Evolutionary conservation across 2,113 vertebrate genomes (phyloP), one percentile per base, ranked within the genome.

Genomic region (Crocuta crocuta): DNA sequence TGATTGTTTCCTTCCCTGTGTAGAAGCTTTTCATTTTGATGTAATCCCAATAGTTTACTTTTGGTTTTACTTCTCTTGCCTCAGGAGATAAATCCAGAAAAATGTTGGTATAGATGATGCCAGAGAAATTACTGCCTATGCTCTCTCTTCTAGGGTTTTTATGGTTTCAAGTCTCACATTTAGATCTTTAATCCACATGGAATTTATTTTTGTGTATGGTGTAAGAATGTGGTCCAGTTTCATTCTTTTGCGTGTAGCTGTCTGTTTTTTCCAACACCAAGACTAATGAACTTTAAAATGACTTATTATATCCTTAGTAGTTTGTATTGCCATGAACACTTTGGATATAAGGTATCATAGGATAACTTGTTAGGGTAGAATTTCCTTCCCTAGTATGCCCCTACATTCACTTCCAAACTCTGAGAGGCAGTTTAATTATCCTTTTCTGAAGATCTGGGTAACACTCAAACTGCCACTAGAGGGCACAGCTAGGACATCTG

Each of bases 401-500:
- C 43, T 17, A 26, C 0, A 10, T 21, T 26, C 12, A 24, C 24
- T 88, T 91, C 5, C 43, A 76, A 71, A 88, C 35, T 61, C 35
- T 17, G 74, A 90, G 26, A 92, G 15, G 13, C n/a, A n/a, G 61
- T 71, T 88, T 82, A 86, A 73, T 76, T 81, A 48, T 31, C 82
- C 70, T 83, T 85, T 95, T 53, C 55, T 24, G 91, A 76, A 78
- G 68, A 95, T 13, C 26, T 70, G 82, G 94, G 94, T 91, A 79
- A 91, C 10, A 95, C 23, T 89, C 58, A 11, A 63, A 11, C 31
- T 83, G 70, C 96, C 98, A 89, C 96, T 96, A 98, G 97, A 95
- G 97, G 97, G 96, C 97, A 91, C 53, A 95, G 26, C 61, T 55
- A 95, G 43, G 97, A 95, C 89, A 95, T 21, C 35, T 43, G 96